phyloP scores from a whole-genome alignment of 2,888 invertebrate species.

The Epinotia demarniana region DNA sequence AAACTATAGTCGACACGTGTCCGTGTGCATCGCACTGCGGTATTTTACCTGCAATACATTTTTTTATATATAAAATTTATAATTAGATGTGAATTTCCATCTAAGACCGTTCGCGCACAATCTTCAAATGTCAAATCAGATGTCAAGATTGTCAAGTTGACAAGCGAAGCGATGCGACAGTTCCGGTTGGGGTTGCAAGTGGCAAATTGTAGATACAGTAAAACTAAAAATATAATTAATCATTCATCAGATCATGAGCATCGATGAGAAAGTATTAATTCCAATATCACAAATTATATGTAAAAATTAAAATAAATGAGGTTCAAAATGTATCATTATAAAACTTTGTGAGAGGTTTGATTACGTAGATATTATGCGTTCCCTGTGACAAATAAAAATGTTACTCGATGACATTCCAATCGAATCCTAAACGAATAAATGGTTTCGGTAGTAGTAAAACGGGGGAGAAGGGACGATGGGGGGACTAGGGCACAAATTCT shows the following conservation, averaged over 20 bases:
- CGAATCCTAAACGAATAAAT: neutral
- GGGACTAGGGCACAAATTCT: too few species aligned
- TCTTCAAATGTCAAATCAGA: conserved; percentile 49
- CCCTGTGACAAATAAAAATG: neutral
- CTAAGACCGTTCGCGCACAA: conserved; percentile 60
- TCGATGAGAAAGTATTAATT: neutral
- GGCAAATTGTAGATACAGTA: neutral
- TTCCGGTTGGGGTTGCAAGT: conserved; percentile 14
- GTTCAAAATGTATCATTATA: too few species aligned
- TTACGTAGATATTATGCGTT: too few species aligned
- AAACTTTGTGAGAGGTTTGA: too few species aligned
- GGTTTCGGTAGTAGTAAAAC: neutral
- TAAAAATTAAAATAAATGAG: neutral
- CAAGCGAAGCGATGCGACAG: conserved; percentile 10
- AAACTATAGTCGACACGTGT: conserved; percentile 57
- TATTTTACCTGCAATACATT: conserved; percentile 80
- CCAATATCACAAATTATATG: neutral
- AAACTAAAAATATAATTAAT: too few species aligned
- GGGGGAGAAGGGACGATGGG: too few species aligned
- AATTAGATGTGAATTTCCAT: conserved; percentile 59
- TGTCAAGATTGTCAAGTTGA: conserved; percentile 36
- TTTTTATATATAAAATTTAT: conserved; percentile 63
- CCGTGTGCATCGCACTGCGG: conserved; percentile 76
- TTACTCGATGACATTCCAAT: neutral
- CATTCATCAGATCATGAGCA: neutral